phyloP scores from a whole-genome alignment of 2,888 invertebrate species.

The Hyposoter dolosus region DNA sequence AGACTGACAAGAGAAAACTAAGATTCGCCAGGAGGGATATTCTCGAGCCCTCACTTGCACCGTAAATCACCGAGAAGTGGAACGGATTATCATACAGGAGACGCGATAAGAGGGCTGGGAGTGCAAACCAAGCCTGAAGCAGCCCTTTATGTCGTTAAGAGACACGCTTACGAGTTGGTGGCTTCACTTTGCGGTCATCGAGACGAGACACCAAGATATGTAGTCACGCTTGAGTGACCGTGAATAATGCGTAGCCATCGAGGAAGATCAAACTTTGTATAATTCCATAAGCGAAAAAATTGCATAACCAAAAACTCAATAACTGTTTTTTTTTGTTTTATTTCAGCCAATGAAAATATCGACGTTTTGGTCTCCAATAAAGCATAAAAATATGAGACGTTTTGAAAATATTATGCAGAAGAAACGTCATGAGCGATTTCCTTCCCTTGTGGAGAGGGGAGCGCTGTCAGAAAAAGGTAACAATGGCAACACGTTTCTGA shows the following conservation, averaged over 20 bases:
- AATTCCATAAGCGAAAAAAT: neutral
- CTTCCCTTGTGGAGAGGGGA: too few relatives aligned
- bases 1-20: conserved; percentile 22
- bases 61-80: conserved; percentile 48
- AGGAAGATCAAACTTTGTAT: conserved; percentile 30
- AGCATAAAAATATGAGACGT: too few relatives aligned
- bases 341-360: neutral
- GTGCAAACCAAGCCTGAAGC: conserved; percentile 49
- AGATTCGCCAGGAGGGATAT: conserved; percentile 29
- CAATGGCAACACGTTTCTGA: too few relatives aligned
- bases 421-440: too few relatives aligned
- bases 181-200: conserved; percentile 20
- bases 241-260: conserved; percentile 6
- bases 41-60: conserved; percentile 40
- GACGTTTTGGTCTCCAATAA: too few relatives aligned
- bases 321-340: neutral
- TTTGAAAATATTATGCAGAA: too few relatives aligned
- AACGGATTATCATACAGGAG: conserved; percentile 57
- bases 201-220: conserved; percentile 10
- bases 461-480: too few relatives aligned
- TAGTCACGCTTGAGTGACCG: neutral
- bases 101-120: conserved; percentile 45
- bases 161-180: conserved; percentile 37
- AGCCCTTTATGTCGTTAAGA: conserved; percentile 50
- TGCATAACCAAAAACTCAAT: neutral